A percentile compares a stretch with the other conserved stretches of the same genome.
Evolutionary conservation across 2,888 invertebrate genomes (phyloP).

Genomic region (Drosophila borealis): DNA sequence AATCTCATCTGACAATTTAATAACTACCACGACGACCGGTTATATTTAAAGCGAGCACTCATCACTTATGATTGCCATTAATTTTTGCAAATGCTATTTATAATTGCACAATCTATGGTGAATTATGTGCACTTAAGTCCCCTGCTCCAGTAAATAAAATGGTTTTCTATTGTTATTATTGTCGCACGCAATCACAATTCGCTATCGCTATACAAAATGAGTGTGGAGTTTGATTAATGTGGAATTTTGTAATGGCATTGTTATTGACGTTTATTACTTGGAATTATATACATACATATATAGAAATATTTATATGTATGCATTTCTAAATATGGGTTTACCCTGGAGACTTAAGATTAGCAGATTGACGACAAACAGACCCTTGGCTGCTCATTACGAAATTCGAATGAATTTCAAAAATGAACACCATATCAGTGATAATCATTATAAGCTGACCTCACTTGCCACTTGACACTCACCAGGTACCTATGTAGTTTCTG

Average conservation of each 20-base stretch:
- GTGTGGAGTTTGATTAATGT: constrained; percentile 12
- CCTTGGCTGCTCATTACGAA: not conserved
- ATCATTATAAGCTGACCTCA: not conserved
- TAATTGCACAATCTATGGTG: constrained; percentile 19
- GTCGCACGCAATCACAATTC: constrained; percentile 41
- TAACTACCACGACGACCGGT: constrained; percentile 20
- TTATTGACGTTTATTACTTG: constrained; percentile 2
- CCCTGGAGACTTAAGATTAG: not conserved
- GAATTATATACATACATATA: not conserved
- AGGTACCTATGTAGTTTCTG: not conserved
- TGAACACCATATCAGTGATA: not conserved
- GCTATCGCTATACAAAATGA: constrained; percentile 11
- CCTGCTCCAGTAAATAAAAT: constrained; percentile 21
- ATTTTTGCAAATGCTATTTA: constrained; percentile 27
- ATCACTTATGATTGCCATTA: constrained; percentile 11
- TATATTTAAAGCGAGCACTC: constrained; percentile 20
- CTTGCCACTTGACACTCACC: not conserved
- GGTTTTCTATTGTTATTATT: constrained; percentile 20
- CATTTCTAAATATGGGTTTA: not conserved
- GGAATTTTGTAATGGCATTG: constrained; percentile 11
- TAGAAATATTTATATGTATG: not conserved
- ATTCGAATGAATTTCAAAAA: not conserved
- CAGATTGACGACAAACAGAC: too few species aligned
- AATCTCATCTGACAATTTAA: constrained; percentile 14
- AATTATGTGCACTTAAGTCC: constrained; percentile 3